Conservation (phyloP, 1,140 invertebrate species). For the Oscheius sp. region DNA sequence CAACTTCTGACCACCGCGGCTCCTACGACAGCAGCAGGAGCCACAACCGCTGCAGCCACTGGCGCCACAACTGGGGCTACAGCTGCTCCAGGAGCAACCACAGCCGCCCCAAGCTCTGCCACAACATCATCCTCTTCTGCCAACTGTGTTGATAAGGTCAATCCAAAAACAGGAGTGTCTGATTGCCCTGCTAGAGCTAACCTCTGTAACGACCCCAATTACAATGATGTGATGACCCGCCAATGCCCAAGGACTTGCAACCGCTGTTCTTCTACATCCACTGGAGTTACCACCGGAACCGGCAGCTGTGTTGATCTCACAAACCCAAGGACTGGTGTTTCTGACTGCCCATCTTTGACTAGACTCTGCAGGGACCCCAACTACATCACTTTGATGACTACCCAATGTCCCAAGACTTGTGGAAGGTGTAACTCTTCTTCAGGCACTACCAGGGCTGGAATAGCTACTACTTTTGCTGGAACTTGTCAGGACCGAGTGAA, state of each 20-base stretch:
- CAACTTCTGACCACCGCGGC: not conserved
- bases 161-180: slow-evolving; percentile 20
- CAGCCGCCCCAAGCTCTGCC: not conserved
- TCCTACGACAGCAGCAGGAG: not conserved
- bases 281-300: not conserved
- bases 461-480: too few species aligned
- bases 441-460: not conserved
- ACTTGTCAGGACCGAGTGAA: slow-evolving; percentile 9
- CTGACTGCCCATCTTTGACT: slow-evolving; percentile 11
- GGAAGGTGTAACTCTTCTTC: slow-evolving; percentile 15
- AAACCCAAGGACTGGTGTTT: slow-evolving; percentile 25
- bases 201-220: slow-evolving; percentile 24
- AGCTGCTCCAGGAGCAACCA: not conserved
- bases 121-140: not conserved
- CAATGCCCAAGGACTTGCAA: slow-evolving; percentile 32
- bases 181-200: slow-evolving; percentile 17
- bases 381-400: slow-evolving; percentile 31
- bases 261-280: slow-evolving; percentile 2
- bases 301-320: slow-evolving; percentile 15
- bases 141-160: slow-evolving; percentile 19
- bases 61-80: not conserved
- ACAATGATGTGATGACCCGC: slow-evolving; percentile 31
- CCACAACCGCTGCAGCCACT: not conserved
- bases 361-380: slow-evolving; percentile 23
- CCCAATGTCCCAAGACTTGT: slow-evolving; percentile 34